phyloP scores from a whole-genome alignment of 2,113 vertebrate genomes.

The Oncorhynchus kisutch region DNA sequence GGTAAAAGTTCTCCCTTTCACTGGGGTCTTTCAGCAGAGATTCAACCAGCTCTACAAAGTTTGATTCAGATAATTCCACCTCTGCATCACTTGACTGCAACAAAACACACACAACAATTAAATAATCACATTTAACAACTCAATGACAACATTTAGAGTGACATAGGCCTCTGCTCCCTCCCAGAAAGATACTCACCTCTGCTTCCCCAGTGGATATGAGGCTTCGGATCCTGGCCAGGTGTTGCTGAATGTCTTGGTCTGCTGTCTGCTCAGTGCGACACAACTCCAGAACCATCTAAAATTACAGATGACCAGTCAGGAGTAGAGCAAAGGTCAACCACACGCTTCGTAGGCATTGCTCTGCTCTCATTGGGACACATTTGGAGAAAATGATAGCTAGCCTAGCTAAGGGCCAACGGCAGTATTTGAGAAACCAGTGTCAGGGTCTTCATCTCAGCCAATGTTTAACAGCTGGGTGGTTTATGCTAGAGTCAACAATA shows the following conservation, averaged over 20 bases:
- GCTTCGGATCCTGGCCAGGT: constrained; percentile 57
- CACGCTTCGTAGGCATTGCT: neutral
- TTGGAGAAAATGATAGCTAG: neutral
- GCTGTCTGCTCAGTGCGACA: constrained; percentile 47
- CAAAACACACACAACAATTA: neutral
- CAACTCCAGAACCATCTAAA: constrained; percentile 67
- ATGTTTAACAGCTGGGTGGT: too few relatives aligned
- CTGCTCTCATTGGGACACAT: neutral
- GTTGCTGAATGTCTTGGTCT: constrained; percentile 55
- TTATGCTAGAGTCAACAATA: too few relatives aligned
- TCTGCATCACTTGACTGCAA: constrained; percentile 63
- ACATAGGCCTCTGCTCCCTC: neutral
- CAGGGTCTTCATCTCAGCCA: neutral
- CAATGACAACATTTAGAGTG: neutral
- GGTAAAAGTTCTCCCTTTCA: constrained; percentile 66
- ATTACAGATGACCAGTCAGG: neutral
- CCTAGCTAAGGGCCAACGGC: neutral
- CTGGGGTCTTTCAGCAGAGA: constrained; percentile 59
- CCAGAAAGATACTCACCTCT: constrained; percentile 46
- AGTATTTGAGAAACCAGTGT: too few relatives aligned
- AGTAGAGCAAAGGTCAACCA: neutral
- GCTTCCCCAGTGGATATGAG: constrained; percentile 60
- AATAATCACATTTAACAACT: neutral
- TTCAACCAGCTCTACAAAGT: constrained; percentile 67
- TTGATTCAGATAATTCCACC: constrained; percentile 62